Evolutionary conservation across 2,113 vertebrate species (phyloP).

Genomic region (Nipponia nippon): DNA sequence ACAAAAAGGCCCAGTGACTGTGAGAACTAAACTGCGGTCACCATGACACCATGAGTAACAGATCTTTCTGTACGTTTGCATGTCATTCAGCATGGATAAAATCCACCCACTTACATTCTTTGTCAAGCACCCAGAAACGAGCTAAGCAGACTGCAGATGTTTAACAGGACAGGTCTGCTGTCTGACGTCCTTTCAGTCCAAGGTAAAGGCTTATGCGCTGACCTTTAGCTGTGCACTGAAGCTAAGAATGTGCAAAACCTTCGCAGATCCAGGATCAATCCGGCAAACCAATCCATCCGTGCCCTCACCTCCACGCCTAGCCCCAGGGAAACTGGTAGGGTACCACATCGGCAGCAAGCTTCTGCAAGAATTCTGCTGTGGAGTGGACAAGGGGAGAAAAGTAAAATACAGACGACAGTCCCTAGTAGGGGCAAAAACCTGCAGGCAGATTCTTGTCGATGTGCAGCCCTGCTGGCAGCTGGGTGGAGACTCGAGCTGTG

Average conservation of each 20-base stretch:
- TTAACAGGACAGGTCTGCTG: neutral
- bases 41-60: fast-evolving
- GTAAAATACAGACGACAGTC: neutral
- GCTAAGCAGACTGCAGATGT: neutral
- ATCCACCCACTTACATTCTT: neutral
- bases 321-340: neutral
- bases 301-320: neutral
- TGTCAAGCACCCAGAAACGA: neutral
- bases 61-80: neutral
- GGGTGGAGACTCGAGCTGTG: neutral
- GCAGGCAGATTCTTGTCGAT: fast-evolving
- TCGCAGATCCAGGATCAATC: neutral
- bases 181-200: neutral
- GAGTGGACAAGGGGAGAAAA: neutral
- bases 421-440: neutral
- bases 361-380: neutral
- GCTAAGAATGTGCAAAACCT: neutral
- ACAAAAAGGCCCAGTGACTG: neutral
- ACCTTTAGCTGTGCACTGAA: neutral
- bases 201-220: fast-evolving
- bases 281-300: neutral
- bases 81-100: fast-evolving
- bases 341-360: fast-evolving
- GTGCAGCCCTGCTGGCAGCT: fast-evolving
- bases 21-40: neutral